Evolutionary conservation across 2,888 invertebrate species (phyloP).

Genomic region (Pachydiplax longipennis): DNA sequence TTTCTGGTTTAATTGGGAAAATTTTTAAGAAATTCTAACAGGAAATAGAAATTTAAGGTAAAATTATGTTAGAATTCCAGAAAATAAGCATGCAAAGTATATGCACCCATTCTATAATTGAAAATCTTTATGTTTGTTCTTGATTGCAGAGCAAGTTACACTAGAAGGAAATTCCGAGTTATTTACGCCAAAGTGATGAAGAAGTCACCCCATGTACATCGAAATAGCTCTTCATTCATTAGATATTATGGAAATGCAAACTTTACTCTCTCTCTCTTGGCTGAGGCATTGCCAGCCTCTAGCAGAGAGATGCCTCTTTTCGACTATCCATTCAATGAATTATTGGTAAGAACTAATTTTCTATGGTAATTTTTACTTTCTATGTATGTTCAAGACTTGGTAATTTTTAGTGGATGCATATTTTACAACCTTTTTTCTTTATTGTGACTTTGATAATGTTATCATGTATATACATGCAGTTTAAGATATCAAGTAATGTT

Average conservation of each 20-base stretch:
- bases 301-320: constrained; percentile 78
- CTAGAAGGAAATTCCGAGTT: constrained; percentile 90
- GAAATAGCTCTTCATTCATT: constrained; percentile 74
- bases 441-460: too few species aligned
- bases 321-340: constrained; percentile 95
- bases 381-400: too few species aligned
- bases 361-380: background rate
- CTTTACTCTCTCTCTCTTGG: constrained; percentile 77
- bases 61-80: background rate
- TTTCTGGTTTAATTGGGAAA: too few species aligned
- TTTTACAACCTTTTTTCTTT: too few species aligned
- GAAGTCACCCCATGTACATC: constrained; percentile 81
- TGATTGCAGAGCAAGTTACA: constrained; percentile 82
- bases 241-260: constrained; percentile 72
- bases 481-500: too few species aligned
- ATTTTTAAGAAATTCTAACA: too few species aligned
- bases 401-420: too few species aligned
- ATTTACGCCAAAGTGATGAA: constrained; percentile 94
- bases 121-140: constrained; percentile 48
- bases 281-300: constrained; percentile 82
- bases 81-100: background rate
- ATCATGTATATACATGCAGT: too few species aligned
- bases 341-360: constrained; percentile 68
- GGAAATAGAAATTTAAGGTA: too few species aligned
- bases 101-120: background rate